A percentile compares a stretch with the other conserved stretches of the same genome.
These are phyloP conservation scores for Synanthedon vespiformis DNA, from an alignment of 2,888 invertebrate species.

Conservation along the genomic window DNA sequence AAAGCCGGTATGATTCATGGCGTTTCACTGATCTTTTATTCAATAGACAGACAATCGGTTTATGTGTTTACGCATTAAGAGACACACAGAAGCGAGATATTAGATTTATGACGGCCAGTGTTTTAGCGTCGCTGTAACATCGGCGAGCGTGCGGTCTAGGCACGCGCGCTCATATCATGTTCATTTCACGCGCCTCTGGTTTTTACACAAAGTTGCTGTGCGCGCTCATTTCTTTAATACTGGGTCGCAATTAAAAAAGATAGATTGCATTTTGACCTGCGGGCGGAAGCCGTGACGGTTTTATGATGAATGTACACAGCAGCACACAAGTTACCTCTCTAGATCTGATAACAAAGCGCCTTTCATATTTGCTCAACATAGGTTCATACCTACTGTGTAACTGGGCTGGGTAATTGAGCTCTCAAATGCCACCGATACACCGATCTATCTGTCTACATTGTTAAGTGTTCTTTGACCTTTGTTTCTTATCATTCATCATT, in stretches of 20 bases:
- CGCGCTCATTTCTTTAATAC: constrained; percentile 48
- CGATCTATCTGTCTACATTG: neutral
- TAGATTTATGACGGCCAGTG: constrained; percentile 39
- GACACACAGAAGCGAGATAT: constrained; percentile 49
- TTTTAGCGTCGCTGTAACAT: constrained; percentile 17
- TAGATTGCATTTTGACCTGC: constrained; percentile 66
- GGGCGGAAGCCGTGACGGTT: constrained; percentile 57
- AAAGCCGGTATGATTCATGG: constrained; percentile 25
- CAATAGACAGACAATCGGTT: constrained; percentile 32
- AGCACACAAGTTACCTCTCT: constrained; percentile 40
- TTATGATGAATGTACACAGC: constrained; percentile 59
- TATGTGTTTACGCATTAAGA: constrained; percentile 41
- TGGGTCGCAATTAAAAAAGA: constrained; percentile 63
- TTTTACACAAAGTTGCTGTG: constrained; percentile 40
- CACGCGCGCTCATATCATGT: constrained; percentile 33
- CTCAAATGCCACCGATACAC: constrained; percentile 26
- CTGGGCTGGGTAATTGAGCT: constrained; percentile 47
- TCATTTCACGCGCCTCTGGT: constrained; percentile 51
- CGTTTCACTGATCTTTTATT: constrained; percentile 37
- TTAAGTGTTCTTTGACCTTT: neutral
- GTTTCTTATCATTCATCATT: neutral
- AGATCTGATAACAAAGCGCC: constrained; percentile 52
- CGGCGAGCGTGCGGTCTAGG: constrained; percentile 9
- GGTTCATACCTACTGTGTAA: constrained; percentile 20
- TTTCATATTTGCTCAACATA: constrained; percentile 52